A percentile compares a stretch with the other conserved stretches of the same genome.
These are phyloP conservation scores for Brotogeris chrysoptera DNA, from an alignment of 2,797 vertebrate species.

Conservation along the genomic window DNA sequence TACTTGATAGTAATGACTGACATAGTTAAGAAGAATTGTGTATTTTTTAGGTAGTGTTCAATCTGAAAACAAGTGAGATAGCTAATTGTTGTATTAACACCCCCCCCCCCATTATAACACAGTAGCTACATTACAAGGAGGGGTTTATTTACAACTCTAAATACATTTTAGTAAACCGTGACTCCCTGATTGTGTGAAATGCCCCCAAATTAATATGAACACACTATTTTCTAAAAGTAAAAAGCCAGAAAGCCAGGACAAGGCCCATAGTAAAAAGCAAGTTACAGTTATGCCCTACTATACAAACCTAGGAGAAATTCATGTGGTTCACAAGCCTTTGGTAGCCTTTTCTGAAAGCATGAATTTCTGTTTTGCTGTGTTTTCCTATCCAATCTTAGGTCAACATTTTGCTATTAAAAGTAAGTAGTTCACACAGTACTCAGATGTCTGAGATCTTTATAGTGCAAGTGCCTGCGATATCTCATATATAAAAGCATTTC, in stretches of 20 bases:
- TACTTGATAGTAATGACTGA: conserved; percentile 79
- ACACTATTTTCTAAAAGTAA: not conserved
- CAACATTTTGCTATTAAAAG: conserved; percentile 8
- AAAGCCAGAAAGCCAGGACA: not conserved
- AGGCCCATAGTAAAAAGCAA: not conserved
- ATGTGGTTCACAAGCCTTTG: not conserved
- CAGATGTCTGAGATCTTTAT: not conserved
- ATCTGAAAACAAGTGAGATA: conserved; percentile 62
- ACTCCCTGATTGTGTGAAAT: not conserved
- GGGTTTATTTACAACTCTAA: not conserved
- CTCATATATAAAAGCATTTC: not conserved
- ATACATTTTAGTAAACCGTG: not conserved
- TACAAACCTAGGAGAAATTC: not conserved
- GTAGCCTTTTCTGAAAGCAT: not conserved
- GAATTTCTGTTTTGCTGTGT: not conserved
- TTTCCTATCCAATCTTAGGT: not conserved
- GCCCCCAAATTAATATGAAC: not conserved
- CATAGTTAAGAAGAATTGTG: conserved; percentile 80
- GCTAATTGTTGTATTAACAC: not conserved
- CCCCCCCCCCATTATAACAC: not conserved
- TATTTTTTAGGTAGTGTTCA: conserved; percentile 76
- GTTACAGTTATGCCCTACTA: not conserved
- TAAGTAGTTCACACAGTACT: not conserved
- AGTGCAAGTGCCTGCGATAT: not conserved
- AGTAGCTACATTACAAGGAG: not conserved